Conservation (phyloP, 2,113 vertebrate species). For the Enhydra lutris region DNA sequence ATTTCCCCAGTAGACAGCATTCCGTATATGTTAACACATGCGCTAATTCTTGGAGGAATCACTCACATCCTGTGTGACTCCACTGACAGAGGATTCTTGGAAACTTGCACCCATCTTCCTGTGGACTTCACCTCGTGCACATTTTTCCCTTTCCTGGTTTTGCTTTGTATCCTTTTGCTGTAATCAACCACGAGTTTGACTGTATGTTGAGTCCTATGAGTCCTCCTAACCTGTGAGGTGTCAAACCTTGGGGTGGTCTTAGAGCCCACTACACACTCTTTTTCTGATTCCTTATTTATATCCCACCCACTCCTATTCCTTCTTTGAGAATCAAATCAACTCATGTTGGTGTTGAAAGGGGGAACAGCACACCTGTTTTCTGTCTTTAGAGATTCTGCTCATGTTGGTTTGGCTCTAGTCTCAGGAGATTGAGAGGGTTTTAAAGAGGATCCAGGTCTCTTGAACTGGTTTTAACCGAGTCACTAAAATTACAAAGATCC, state of each 20-base stretch:
- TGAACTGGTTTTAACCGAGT: background rate
- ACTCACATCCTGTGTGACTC: background rate
- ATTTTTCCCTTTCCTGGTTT: background rate
- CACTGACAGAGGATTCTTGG: background rate
- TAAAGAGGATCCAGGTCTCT: conserved; percentile 7
- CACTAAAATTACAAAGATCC: background rate
- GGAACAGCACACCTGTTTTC: background rate
- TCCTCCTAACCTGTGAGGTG: background rate
- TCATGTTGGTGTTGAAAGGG: background rate
- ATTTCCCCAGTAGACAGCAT: background rate
- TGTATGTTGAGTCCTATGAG: background rate
- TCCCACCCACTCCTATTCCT: background rate
- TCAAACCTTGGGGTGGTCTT: background rate
- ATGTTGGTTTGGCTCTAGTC: background rate
- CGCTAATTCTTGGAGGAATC: background rate
- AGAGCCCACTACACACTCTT: background rate
- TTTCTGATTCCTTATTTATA: conserved; percentile 9
- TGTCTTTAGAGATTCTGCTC: background rate
- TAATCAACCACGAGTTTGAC: background rate
- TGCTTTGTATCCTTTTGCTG: background rate
- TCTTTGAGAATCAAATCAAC: background rate
- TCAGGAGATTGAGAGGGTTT: background rate
- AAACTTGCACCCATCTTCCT: background rate
- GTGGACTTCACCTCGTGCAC: background rate
- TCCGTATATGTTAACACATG: background rate